A percentile compares a stretch with the other conserved stretches of the same genome.
phyloP scores from a whole-genome alignment of 2,797 vertebrate species.

The Microctenopoma steveboyesi region DNA sequence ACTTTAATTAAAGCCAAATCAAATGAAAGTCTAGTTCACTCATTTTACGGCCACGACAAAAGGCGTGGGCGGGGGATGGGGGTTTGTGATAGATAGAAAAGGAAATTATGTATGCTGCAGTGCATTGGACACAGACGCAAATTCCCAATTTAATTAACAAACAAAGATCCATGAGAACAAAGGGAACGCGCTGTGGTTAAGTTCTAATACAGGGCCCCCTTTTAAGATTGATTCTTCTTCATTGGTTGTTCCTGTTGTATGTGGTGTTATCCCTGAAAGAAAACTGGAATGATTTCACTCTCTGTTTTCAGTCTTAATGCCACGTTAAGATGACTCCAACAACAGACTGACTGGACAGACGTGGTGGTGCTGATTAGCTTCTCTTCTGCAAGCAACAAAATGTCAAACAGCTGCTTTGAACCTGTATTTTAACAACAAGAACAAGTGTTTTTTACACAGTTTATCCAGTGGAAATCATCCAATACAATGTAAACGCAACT shows the following conservation, averaged over 20 bases:
- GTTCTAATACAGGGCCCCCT: conserved; percentile 17
- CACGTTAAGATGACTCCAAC: too few relatives aligned
- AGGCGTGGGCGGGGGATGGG: conserved; percentile 40
- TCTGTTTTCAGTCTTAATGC: too few relatives aligned
- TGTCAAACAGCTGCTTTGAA: too few relatives aligned
- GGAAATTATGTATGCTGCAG: conserved; percentile 80
- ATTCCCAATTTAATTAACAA: conserved; percentile 78
- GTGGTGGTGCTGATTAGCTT: too few relatives aligned
- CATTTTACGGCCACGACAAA: conserved; percentile 70
- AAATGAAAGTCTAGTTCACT: conserved; percentile 55
- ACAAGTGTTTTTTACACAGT: too few relatives aligned
- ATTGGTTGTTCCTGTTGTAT: background rate
- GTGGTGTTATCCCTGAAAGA: background rate
- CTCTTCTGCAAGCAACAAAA: too few relatives aligned
- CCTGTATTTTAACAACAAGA: too few relatives aligned
- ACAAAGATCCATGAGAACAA: conserved; percentile 67
- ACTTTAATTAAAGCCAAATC: conserved; percentile 76
- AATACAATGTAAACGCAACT: background rate
- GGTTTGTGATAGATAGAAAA: conserved; percentile 64
- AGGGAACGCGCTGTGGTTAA: conserved; percentile 30
- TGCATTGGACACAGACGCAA: conserved; percentile 77
- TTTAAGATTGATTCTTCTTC: background rate
- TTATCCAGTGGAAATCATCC: too few relatives aligned
- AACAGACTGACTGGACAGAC: too few relatives aligned
- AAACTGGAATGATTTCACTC: too few relatives aligned